phyloP scores from a whole-genome alignment of 2,113 vertebrate species.

The Sorex araneus region DNA sequence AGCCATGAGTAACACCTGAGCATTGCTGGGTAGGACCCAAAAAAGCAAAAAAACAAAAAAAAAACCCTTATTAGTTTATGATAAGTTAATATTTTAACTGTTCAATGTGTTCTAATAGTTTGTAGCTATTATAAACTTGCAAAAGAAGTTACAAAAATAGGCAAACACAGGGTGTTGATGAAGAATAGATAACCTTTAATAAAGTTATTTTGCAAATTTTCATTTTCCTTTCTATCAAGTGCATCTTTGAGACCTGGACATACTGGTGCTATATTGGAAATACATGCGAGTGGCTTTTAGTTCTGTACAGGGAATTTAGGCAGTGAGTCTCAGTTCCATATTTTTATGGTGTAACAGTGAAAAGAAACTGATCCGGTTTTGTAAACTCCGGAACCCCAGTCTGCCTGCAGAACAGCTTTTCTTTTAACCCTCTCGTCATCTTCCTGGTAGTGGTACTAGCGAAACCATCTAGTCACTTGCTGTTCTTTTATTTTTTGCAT shows the following conservation, averaged over 20 bases:
- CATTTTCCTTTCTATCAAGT: slow-evolving; percentile 28
- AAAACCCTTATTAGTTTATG: too few species aligned
- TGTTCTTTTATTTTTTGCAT: slow-evolving; percentile 67
- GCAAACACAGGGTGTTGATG: not conserved
- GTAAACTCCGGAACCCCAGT: slow-evolving; percentile 34
- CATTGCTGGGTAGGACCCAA: too few species aligned
- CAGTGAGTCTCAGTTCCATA: not conserved
- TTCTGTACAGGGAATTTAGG: not conserved
- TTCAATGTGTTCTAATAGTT: too few species aligned
- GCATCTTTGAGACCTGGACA: slow-evolving; percentile 41
- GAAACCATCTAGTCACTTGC: not conserved
- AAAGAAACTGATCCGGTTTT: not conserved
- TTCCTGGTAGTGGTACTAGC: slow-evolving; percentile 34
- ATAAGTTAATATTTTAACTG: too few species aligned
- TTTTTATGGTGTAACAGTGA: slow-evolving; percentile 35
- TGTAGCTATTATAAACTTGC: too few species aligned
- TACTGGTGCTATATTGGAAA: slow-evolving; percentile 52
- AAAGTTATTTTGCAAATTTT: slow-evolving; percentile 3
- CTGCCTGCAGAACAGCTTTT: not conserved
- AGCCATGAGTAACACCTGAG: too few species aligned
- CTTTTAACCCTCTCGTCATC: slow-evolving; percentile 31
- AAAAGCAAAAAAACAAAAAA: too few species aligned
- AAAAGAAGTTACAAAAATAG: too few species aligned
- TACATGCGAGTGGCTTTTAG: slow-evolving; percentile 27
- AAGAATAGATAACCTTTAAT: slow-evolving; percentile 29